Evolutionary conservation across 1,140 invertebrate species (phyloP), one percentile per base, ranked within the genome.

Genomic region (Drosophila bocqueti): DNA sequence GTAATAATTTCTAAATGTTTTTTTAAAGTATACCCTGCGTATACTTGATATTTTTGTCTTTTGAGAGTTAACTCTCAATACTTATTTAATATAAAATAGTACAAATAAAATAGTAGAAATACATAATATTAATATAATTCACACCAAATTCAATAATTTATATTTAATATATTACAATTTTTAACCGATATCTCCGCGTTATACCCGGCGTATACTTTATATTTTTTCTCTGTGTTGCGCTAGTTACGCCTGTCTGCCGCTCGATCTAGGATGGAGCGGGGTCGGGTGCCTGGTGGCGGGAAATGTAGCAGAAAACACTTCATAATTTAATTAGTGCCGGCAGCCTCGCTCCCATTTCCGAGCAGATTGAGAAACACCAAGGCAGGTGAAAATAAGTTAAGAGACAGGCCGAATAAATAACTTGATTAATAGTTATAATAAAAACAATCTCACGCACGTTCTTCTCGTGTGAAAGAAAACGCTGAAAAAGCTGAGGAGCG

Each of bases 241-340:
- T 72, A 58, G 73, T 77, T 82, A 73, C 61, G 60, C 13, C 38
- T 42, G 36, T 34, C 26, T 60, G 60, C 31, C 21, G 31, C 1
- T n/a, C n/a, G 8, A 34, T 10, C 15, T 29, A 9, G 31, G 34
- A 15, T 31, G 3, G 10, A 54, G 4, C 38, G 26, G 47, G 9
- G 29, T n/a, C 36, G 52, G 46, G 69, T 4, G 24, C 13, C 13
- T 3, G 4, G 38, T 62, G 16, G 2, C n/a, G 29, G 59, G 72
- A 86, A 86, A 86, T 86, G 83, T 87, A 72, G 83, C 76, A 83
- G 76, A 87, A 86, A 87, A 64, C 80, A 89, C 84, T 86, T 87
- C 83, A 87, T 87, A 87, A 87, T 89, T 87, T 87, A 87, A 87
- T 87, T 87, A 87, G 79, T 83, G 83, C 84, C 83, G 73, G 60